Percentiles rank a stretch among this genome's conserved stretches.
Evolutionary conservation across 2,113 vertebrate genomes (phyloP).

Genomic region (Cichladusa arquata): DNA sequence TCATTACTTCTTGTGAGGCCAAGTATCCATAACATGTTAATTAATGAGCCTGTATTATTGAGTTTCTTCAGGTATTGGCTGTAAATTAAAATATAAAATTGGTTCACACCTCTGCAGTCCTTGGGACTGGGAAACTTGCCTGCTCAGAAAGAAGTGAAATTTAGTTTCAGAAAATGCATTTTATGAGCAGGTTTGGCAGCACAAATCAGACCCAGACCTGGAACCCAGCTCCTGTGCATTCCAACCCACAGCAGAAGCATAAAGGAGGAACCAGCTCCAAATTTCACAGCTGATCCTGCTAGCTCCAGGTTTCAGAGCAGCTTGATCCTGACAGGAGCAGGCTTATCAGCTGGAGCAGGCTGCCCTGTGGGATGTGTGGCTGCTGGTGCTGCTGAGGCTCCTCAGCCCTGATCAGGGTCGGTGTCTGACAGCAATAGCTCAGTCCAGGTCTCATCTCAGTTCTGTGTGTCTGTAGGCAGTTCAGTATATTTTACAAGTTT

Average conservation of each 20-base stretch:
- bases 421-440: background rate
- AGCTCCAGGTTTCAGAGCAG: background rate
- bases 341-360: background rate
- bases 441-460: background rate
- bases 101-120: background rate
- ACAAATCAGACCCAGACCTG: background rate
- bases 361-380: background rate
- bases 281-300: background rate
- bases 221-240: background rate
- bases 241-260: background rate
- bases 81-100: background rate
- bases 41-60: background rate
- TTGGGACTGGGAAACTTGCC: background rate
- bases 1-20: background rate
- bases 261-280: background rate
- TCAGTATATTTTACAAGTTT: background rate
- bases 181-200: background rate
- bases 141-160: background rate
- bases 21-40: background rate
- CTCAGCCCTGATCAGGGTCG: background rate
- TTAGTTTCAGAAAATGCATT: background rate
- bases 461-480: fast-evolving
- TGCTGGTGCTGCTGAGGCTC: fast-evolving
- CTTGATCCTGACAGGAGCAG: background rate
- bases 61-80: background rate